Conservation (phyloP, 2,113 vertebrate genomes). For the Fulica atra region DNA sequence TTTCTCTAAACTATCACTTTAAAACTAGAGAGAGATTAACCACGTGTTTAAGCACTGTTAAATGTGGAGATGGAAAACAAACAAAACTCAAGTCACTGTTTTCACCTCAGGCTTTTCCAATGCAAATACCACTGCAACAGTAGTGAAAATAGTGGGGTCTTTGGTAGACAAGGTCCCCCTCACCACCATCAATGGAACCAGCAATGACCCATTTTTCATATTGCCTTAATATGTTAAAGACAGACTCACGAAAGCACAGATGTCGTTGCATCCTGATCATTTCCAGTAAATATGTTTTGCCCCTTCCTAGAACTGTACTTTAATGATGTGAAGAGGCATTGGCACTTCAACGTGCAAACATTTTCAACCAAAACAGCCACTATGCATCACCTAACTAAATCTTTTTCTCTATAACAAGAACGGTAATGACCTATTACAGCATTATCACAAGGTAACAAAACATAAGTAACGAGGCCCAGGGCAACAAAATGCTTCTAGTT, state of each 20-base stretch:
- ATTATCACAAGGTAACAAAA: constrained; percentile 71
- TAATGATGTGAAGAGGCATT: constrained; percentile 31
- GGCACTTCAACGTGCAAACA: constrained; percentile 40
- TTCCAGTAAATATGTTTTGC: constrained; percentile 15
- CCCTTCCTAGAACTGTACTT: background rate
- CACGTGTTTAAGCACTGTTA: constrained; percentile 39
- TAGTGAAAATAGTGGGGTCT: background rate
- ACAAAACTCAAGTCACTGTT: background rate
- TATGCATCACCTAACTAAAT: constrained; percentile 62
- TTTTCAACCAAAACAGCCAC: constrained; percentile 34
- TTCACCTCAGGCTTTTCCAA: background rate
- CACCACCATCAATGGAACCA: background rate
- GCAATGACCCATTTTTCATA: background rate
- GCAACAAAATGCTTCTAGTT: constrained; percentile 58
- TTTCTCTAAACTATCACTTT: constrained; percentile 44
- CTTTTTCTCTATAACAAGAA: constrained; percentile 58
- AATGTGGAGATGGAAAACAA: background rate
- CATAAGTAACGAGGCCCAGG: constrained; percentile 68
- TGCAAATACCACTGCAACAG: background rate
- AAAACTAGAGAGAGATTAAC: constrained; percentile 32
- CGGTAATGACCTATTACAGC: constrained; percentile 68
- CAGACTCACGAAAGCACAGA: background rate
- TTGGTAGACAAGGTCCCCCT: background rate
- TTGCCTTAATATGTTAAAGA: constrained; percentile 17
- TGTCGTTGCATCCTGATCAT: background rate